Base-by-base conservation (phyloP, 2,113 vertebrate genomes). In the Chaenogobius annularis region DNA sequence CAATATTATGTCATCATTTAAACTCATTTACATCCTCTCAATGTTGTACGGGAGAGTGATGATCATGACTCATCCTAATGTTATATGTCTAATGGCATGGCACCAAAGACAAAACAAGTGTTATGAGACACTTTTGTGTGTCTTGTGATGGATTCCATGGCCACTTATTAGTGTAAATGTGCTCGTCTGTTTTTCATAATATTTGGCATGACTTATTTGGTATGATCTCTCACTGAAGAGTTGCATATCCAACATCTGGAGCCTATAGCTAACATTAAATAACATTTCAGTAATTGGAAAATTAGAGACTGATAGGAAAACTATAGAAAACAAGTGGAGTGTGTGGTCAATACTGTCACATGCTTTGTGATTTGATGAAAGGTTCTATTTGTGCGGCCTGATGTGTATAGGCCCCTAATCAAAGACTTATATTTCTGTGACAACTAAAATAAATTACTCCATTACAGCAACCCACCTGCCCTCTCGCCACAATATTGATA, bases 401-500 rank as follows among this genome's bases (percentile, higher is more conserved):
- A 78, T 87, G 88, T 85, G 87, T 82, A 73, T 66, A 68, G 78
- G 84, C 85, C 85, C 85, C 83, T 89, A 88, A 91, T 89, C 88
- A 90, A 88, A 87, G 85, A 90, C 84, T 87, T 90, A 88, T 90
- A 88, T 92, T 87, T 90, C 86, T 90, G 82, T 91, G 91, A 90
- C 90, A 90, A 91, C 86, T 86, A 69, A 92, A 92, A 93, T 90
- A 92, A 90, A 93, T 92, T 79, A 91, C 89, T 81, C 89, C 74
- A 91, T 92, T 90, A 91, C 87, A 89, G 70, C 70, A 72, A 81
- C 87, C 87, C 91, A 92, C 88, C 85, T 90, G 88, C 84, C 75
- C 83, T 83, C 83, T 85, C 73, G 76, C 66, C 82, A 82, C 82
- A 88, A n/a, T 63, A 92, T 91, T 83, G 89, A 91, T 86, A 83